Base-by-base conservation (phyloP, 2,113 vertebrate genomes). In the Notarius lentiginosus region DNA sequence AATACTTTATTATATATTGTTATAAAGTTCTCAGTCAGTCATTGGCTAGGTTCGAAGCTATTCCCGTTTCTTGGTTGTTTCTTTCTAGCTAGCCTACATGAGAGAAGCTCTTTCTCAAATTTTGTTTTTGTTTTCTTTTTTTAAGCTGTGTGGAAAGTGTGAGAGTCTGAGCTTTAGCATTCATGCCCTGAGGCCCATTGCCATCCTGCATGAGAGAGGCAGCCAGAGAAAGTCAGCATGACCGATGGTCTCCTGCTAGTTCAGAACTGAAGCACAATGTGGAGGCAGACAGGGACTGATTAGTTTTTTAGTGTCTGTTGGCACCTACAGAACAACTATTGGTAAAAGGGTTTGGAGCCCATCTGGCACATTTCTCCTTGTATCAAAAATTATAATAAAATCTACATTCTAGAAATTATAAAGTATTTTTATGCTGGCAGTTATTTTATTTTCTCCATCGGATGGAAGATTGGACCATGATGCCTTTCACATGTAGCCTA, bases 241-340 rank as follows among this genome's bases (percentile, higher is more conserved):
- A 91, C 84, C 79, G 75, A 89, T 91, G 91, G 88, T 84, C 89
- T 90, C 82, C 88, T 55, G 75, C 79, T 79, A 61, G 82, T 75
- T 87, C 88, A 79, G 68, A 87, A 87, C 87, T 89, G 73, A 73
- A 77, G 68, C 88, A 60, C 88, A 86, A 90, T 87, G 81, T 82
- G 86, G 73, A 88, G 58, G 83, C 86, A 85, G 86, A 85, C 88
- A 75, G 84, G 86, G 88, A 86, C 83, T 90, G 89, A 93, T 89
- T 91, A 90, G 89, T 76, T 82, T 88, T 89, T 87, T 83, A 80
- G 85, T 88, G 82, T 82, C 89, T 88, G 73, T 86, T 79, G 79
- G 85, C 89, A 86, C 75, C 88, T 85, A 83, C 87, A 73, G 83
- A 53, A 47, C 87, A 75, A 55, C 56, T 79, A 87, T 89, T 70